Conservation (phyloP, 2,888 invertebrate genomes). For the Choreutis nemorana region DNA sequence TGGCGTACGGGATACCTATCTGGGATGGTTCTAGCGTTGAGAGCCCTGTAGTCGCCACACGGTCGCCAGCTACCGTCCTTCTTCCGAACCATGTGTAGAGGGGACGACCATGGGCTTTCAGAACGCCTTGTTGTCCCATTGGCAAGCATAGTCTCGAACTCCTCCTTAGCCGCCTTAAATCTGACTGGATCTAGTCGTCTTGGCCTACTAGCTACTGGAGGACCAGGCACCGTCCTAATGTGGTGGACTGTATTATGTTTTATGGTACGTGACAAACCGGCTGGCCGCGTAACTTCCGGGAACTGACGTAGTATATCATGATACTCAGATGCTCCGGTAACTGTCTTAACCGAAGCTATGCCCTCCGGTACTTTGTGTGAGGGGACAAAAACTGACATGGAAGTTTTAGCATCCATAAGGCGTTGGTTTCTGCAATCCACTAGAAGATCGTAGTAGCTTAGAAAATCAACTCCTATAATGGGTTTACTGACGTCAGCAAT, state of each 20-base stretch:
- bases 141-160: constrained; percentile 19
- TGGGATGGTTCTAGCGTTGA: constrained; percentile 7
- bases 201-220: constrained; percentile 15
- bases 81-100: constrained; percentile 22
- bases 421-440: not conserved
- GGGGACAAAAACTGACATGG: not conserved
- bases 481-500: not conserved
- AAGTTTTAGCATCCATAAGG: not conserved
- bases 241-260: constrained; percentile 15
- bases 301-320: constrained; percentile 5
- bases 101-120: constrained; percentile 20
- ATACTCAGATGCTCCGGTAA: constrained; percentile 5
- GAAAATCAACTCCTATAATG: not conserved
- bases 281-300: constrained; percentile 10
- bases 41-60: constrained; percentile 2
- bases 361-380: too few relatives aligned
- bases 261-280: constrained; percentile 9
- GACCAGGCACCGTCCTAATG: constrained; percentile 18
- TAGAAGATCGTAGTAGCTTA: not conserved
- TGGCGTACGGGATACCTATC: constrained; percentile 7
- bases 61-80: constrained; percentile 6
- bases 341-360: not conserved
- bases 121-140: constrained; percentile 13
- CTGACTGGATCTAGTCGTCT: constrained; percentile 20
- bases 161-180: constrained; percentile 16